Percentiles rank a stretch among this genome's conserved stretches.
Evolutionary conservation across 2,797 vertebrate genomes (phyloP).

Genomic region (Holocentrus rufus): DNA sequence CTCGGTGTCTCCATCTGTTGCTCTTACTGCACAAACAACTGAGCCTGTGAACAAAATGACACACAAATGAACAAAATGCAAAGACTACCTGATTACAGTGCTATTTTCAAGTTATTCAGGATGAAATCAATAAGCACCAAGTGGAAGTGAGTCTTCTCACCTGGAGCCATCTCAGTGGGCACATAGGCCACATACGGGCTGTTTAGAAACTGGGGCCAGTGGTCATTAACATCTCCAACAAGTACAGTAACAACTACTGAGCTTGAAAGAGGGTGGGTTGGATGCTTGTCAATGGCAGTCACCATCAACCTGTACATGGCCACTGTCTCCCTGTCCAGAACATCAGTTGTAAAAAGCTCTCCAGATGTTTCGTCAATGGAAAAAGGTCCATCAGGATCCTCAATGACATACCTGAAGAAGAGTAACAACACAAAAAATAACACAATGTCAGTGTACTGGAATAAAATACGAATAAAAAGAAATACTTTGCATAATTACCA

Average conservation of each 20-base stretch:
- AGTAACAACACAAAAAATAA: background rate
- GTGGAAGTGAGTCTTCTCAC: constrained; percentile 51
- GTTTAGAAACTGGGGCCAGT: constrained; percentile 80
- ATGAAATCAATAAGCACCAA: constrained; percentile 15
- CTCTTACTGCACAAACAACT: constrained; percentile 78
- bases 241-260: constrained; percentile 76
- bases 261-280: constrained; percentile 73
- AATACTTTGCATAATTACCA: background rate
- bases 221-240: constrained; percentile 81
- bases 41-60: constrained; percentile 70
- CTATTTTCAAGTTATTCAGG: background rate
- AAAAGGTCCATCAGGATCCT: constrained; percentile 70
- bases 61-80: constrained; percentile 12
- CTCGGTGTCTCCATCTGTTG: constrained; percentile 78
- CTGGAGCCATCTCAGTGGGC: constrained; percentile 69
- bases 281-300: constrained; percentile 72
- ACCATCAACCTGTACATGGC: constrained; percentile 76
- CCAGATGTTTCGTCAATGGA: constrained; percentile 79
- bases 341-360: constrained; percentile 74
- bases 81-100: background rate
- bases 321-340: constrained; percentile 78
- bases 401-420: constrained; percentile 76
- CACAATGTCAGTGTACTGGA: background rate
- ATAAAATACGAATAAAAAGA: background rate
- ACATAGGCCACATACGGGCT: constrained; percentile 82